A percentile compares a stretch with the other conserved stretches of the same genome.
Conservation (phyloP, 2,113 vertebrate genomes). For the Varanus salvator region DNA sequence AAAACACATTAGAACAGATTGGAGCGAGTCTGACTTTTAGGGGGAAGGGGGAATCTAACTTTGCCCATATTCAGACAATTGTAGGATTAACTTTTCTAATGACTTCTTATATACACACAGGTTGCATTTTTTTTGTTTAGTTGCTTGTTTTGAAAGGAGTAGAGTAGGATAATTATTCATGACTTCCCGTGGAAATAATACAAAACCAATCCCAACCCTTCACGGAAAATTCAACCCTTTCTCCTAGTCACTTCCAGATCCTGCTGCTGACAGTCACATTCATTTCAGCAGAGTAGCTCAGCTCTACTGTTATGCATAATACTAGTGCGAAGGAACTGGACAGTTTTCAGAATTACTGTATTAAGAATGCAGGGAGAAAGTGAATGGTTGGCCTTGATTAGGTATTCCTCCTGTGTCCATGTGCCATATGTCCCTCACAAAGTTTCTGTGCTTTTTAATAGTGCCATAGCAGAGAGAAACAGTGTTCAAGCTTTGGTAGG, state of each 20-base stretch:
- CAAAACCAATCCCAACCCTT: conserved; percentile 2
- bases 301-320: conserved; percentile 44
- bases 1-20: conserved; percentile 70
- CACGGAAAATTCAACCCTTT: conserved; percentile 57
- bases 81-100: conserved; percentile 72
- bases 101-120: conserved; percentile 54
- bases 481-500: not conserved
- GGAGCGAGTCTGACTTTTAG: conserved; percentile 70
- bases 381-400: not conserved
- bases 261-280: conserved; percentile 51
- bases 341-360: not conserved
- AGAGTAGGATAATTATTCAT: conserved; percentile 66
- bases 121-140: conserved; percentile 34
- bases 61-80: conserved; percentile 63
- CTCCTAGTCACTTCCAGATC: conserved; percentile 51
- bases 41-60: conserved; percentile 58
- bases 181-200: not conserved
- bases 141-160: conserved; percentile 58
- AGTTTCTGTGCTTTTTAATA: not conserved
- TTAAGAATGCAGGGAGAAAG: conserved; percentile 8
- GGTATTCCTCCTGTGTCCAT: not conserved
- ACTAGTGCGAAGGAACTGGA: conserved; percentile 3
- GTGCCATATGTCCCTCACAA: too few species aligned
- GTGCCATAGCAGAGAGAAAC: not conserved
- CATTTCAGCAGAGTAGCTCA: conserved; percentile 35